These are phyloP conservation scores for Podocnemis expansa DNA, from an alignment of 2,113 vertebrate genomes.

Conservation along the genomic window DNA sequence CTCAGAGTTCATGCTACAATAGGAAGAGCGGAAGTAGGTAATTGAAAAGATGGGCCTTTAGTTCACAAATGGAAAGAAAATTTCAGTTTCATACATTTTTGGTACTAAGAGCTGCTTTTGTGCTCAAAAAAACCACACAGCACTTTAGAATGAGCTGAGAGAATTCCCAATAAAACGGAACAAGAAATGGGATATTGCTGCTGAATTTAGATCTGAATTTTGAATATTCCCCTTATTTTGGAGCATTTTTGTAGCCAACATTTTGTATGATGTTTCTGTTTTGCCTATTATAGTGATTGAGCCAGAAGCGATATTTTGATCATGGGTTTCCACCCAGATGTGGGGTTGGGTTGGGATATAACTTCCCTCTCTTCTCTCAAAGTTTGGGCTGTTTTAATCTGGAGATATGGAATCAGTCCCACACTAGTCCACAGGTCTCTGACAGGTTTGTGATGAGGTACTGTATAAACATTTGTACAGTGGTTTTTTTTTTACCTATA, in stretches of 20 bases:
- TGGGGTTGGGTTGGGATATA: background rate
- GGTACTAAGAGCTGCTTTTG: background rate
- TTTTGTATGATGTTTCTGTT: background rate
- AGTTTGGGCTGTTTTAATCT: background rate
- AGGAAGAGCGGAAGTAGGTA: background rate
- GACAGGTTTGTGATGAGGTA: too few species aligned
- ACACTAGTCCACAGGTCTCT: too few species aligned
- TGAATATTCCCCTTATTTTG: background rate
- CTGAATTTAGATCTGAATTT: background rate
- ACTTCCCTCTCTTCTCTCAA: background rate
- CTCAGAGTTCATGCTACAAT: background rate
- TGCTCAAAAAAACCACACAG: background rate
- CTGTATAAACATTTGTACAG: too few species aligned
- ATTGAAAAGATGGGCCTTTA: background rate
- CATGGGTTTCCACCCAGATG: background rate
- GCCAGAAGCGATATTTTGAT: background rate
- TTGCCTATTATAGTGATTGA: background rate
- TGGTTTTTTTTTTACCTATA: too few species aligned
- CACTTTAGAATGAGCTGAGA: background rate
- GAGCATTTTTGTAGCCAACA: background rate
- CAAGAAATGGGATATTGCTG: background rate
- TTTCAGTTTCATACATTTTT: background rate
- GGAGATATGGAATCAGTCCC: too few species aligned
- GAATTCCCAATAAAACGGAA: background rate
- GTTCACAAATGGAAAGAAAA: background rate